These are phyloP conservation scores for Drosophila putrida DNA, from an alignment of 2,888 invertebrate species.

Conservation along the genomic window DNA sequence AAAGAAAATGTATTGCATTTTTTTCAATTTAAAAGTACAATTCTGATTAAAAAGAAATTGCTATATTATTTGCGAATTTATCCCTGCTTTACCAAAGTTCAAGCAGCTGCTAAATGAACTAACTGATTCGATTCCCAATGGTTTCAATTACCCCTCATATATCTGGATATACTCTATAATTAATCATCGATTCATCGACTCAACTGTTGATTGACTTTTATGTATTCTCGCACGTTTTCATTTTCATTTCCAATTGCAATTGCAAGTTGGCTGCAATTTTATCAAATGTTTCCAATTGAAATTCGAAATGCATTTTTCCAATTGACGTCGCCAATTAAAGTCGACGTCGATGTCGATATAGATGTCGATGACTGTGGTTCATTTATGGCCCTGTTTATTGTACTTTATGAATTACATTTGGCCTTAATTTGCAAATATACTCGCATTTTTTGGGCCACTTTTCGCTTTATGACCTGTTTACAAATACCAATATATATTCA, in stretches of 20 bases:
- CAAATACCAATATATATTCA: constrained; percentile 5
- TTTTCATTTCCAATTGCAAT: constrained; percentile 15
- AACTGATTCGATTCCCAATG: constrained; percentile 2
- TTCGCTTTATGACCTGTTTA: constrained; percentile 20
- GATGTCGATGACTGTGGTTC: constrained; percentile 20
- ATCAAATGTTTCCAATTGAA: constrained; percentile 20
- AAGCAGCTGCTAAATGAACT: constrained; percentile 1
- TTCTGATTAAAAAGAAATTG: not conserved
- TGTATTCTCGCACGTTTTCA: constrained; percentile 40
- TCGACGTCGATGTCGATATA: not conserved
- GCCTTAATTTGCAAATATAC: constrained; percentile 34
- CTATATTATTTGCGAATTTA: not conserved
- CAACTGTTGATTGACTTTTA: constrained; percentile 33
- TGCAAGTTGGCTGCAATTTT: constrained; percentile 16
- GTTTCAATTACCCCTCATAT: constrained; percentile 20
- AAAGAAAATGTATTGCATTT: not conserved
- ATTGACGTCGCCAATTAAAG: constrained; percentile 38
- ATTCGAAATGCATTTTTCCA: constrained; percentile 25
- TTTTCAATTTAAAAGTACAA: too few relatives aligned
- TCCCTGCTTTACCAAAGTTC: not conserved
- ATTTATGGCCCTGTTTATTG: constrained; percentile 32
- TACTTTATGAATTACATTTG: constrained; percentile 3
- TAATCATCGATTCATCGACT: constrained; percentile 15
- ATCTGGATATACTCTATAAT: constrained; percentile 4
- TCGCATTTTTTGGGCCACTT: constrained; percentile 20